Evolutionary conservation across 1,140 invertebrate species (phyloP), one percentile per base, ranked within the genome.

Genomic region (Rhysida immarginata): DNA sequence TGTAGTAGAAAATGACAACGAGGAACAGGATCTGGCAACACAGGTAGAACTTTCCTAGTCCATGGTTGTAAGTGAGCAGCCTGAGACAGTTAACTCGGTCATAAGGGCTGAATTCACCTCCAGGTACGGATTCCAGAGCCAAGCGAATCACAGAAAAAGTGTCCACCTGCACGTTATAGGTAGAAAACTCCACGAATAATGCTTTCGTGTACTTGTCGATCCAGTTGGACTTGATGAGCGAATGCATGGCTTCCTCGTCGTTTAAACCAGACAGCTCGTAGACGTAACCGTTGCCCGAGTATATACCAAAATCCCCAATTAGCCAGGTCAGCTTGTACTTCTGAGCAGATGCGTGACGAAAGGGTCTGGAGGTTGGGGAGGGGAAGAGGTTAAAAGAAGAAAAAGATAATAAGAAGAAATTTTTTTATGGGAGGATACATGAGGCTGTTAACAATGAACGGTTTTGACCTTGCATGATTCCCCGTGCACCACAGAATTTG

Each of bases 241-340:
- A 45, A 11, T 64, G 55, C 29, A 77, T 63, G 5, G 59, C 55
- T 25, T 58, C 60, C 1, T 77, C 59, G 5, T 66, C 63, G 2
- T 63, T 50, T 35, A 63, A 61, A 16, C 75, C 76, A 21, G 64
- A 64, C 2, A 80, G 58, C 21, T 67, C 61, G 0, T 74, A 64
- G 5, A 78, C 65, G 61, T 79, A 80, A 0, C 78, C 78, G 26
- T 78, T 77, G 1, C 77, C 78, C 23, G 67, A 60, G 61, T 79
- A 80, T 2, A 72, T 55, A 43, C 64, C 68, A 45, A 72, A 62
- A 20, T 66, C 62, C 2, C 74, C 75, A n/a, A n/a, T n/a, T n/a
- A n/a, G n/a, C n/a, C n/a, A n/a, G n/a, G n/a, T n/a, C n/a, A n/a
- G n/a, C n/a, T n/a, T n/a, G n/a, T n/a, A n/a, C n/a, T n/a, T n/a